These are phyloP conservation scores for Zoanthus solanderi DNA, from an alignment of 92 coral and sea anemone genomes.

Conservation along the genomic window DNA sequence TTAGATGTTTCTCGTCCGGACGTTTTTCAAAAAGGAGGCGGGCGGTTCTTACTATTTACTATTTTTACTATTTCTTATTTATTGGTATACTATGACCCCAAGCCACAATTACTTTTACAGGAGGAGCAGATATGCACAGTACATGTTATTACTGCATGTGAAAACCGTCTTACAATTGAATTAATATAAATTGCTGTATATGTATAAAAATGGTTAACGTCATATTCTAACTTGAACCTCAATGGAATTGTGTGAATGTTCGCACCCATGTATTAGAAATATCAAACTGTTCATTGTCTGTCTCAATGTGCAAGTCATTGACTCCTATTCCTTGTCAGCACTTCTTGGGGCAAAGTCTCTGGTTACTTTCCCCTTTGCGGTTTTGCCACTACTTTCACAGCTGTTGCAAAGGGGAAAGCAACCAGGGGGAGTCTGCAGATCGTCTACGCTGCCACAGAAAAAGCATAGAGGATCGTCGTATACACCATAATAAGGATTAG, in stretches of 20 bases:
- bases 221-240: constrained; percentile 10
- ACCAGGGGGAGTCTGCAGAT: constrained; percentile 38
- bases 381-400: constrained; percentile 22
- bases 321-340: constrained; percentile 30
- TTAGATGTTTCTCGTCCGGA: not conserved
- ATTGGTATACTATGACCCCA: not conserved
- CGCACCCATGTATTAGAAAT: constrained; percentile 28
- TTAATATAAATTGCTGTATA: too few species aligned
- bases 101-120: constrained; percentile 43
- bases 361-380: constrained; percentile 35
- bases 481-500: constrained; percentile 10
- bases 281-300: not conserved
- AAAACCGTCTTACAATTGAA: too few species aligned
- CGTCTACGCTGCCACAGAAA: not conserved
- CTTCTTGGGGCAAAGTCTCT: constrained; percentile 19
- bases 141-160: not conserved
- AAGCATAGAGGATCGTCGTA: constrained; percentile 7
- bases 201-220: not conserved
- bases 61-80: too few species aligned
- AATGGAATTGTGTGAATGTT: constrained; percentile 26
- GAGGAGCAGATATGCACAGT: constrained; percentile 34
- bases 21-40: not conserved
- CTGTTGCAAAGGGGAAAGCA: constrained; percentile 40
- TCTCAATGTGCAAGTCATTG: not conserved
- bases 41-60: too few species aligned